phyloP scores from a whole-genome alignment of 2,113 vertebrate species.

The Rana temporaria region DNA sequence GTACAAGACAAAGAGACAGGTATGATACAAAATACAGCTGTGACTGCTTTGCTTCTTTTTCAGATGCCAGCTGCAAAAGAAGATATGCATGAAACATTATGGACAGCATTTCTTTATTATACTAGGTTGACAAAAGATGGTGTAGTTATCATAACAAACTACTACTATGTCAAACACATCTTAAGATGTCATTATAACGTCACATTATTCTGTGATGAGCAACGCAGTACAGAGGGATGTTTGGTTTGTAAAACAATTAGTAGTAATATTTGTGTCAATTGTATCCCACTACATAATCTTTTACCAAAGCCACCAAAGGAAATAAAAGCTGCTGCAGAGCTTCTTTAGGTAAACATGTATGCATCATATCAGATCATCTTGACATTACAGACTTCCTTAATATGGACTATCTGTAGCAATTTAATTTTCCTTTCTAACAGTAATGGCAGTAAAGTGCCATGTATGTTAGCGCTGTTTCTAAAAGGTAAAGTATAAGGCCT shows the following conservation, averaged over 20 bases:
- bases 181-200: background rate
- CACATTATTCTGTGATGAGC: background rate
- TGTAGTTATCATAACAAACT: background rate
- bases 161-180: background rate
- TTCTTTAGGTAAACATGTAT: background rate
- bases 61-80: background rate
- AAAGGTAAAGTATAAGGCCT: too few species aligned
- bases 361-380: background rate
- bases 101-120: background rate
- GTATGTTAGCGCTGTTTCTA: background rate
- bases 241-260: background rate
- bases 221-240: background rate
- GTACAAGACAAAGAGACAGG: slow-evolving; percentile 91
- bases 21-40: slow-evolving; percentile 66
- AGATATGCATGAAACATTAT: slow-evolving; percentile 13
- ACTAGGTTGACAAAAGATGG: background rate
- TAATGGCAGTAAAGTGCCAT: background rate
- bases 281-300: background rate
- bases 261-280: background rate
- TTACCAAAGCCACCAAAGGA: background rate
- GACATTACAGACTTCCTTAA: background rate
- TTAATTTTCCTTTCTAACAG: background rate
- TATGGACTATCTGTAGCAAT: background rate
- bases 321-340: background rate
- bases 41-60: background rate